Conservation (phyloP, 2,797 vertebrate species). For the Myripristis murdjan region DNA sequence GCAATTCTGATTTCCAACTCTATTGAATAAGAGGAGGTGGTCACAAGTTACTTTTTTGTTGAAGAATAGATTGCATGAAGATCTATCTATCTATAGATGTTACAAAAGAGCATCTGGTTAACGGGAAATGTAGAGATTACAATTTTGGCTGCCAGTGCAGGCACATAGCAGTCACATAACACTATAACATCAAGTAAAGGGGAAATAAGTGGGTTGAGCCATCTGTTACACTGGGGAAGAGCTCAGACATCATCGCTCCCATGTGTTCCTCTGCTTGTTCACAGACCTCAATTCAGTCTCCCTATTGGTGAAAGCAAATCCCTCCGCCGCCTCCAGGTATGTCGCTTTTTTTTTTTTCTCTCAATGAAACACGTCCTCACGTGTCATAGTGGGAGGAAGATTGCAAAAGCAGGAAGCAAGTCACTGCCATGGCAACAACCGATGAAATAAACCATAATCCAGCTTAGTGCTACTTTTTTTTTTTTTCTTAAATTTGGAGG, state of each 20-base stretch:
- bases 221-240: not conserved
- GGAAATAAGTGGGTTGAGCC: not conserved
- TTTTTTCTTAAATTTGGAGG: not conserved
- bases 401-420: conserved; percentile 56
- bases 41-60: too few relatives aligned
- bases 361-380: not conserved
- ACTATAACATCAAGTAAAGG: conserved; percentile 17
- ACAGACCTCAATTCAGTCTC: not conserved
- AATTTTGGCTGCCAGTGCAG: conserved; percentile 18
- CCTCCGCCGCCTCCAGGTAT: not conserved
- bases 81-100: not conserved
- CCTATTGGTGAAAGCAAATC: not conserved
- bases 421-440: conserved; percentile 60
- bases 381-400: conserved; percentile 39
- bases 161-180: conserved; percentile 19
- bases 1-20: too few relatives aligned
- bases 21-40: too few relatives aligned
- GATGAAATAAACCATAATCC: conserved; percentile 40
- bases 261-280: not conserved
- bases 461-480: not conserved
- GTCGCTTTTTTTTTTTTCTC: too few relatives aligned
- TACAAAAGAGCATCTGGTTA: not conserved
- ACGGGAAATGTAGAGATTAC: not conserved
- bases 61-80: too few relatives aligned
- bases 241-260: not conserved